These are phyloP conservation scores for Corticium candelabrum DNA, from an alignment of 37 sponge, comb jelly and placozoan species.

Conservation along the genomic window DNA sequence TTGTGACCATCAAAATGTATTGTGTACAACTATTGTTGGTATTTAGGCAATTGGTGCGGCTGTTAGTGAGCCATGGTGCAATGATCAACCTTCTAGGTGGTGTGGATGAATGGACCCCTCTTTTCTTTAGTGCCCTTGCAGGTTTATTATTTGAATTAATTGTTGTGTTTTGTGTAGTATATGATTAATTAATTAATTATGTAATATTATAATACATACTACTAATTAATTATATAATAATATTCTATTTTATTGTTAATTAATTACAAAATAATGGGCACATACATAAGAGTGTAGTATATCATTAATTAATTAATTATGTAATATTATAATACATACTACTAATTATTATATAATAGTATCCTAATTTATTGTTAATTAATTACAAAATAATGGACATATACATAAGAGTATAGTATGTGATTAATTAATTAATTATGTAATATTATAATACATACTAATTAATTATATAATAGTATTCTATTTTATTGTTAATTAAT, in stretches of 20 bases:
- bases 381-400: too few relatives aligned
- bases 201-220: neutral
- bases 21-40: neutral
- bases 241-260: too few relatives aligned
- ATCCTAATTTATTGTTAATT: too few relatives aligned
- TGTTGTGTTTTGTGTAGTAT: neutral
- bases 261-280: too few relatives aligned
- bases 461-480: too few relatives aligned
- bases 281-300: too few relatives aligned
- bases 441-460: neutral
- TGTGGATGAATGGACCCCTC: conserved; percentile 47
- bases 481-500: too few relatives aligned
- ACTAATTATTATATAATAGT: too few relatives aligned
- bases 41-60: conserved; percentile 32
- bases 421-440: neutral
- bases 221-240: too few relatives aligned
- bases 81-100: conserved; percentile 57
- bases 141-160: conserved; percentile 14
- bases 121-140: conserved; percentile 60
- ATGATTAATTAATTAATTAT: neutral
- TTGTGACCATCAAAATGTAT: neutral
- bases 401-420: too few relatives aligned
- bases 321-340: neutral
- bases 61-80: conserved; percentile 49
- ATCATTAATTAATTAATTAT: neutral